Evolutionary conservation across 2,888 invertebrate genomes (phyloP).

Genomic region (Leptura quadrifasciata): DNA sequence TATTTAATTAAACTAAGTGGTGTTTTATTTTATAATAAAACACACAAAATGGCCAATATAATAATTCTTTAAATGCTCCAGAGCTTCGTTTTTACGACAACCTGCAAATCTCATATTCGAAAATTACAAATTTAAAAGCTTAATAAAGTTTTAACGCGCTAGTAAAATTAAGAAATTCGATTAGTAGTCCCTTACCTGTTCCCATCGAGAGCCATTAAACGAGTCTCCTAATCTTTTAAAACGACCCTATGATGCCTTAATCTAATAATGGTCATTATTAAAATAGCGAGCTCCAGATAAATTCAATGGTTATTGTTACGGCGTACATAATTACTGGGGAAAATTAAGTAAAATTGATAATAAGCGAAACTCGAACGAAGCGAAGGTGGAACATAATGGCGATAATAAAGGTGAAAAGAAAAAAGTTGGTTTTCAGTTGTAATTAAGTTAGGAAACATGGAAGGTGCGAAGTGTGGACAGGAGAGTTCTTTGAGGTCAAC

Average conservation of each 20-base stretch:
- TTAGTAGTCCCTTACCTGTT: slow-evolving; percentile 66
- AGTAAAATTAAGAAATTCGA: slow-evolving; percentile 67
- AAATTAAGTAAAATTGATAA: slow-evolving; percentile 68
- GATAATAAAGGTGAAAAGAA: slow-evolving; percentile 66
- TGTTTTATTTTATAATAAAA: slow-evolving; percentile 27
- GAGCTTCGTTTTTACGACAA: slow-evolving; percentile 44
- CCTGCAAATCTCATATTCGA: slow-evolving; percentile 56
- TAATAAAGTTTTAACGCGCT: slow-evolving; percentile 62
- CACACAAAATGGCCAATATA: neutral
- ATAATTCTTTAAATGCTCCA: slow-evolving; percentile 42
- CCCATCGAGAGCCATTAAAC: slow-evolving; percentile 63
- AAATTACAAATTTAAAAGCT: slow-evolving; percentile 60
- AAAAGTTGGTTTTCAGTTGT: slow-evolving; percentile 59
- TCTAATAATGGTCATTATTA: slow-evolving; percentile 69
- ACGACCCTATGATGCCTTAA: slow-evolving; percentile 66
- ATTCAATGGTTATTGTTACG: slow-evolving; percentile 69
- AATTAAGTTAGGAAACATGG: slow-evolving; percentile 62
- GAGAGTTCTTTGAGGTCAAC: slow-evolving; percentile 66
- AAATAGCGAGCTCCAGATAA: slow-evolving; percentile 65
- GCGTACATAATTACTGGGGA: slow-evolving; percentile 65
- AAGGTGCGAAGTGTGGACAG: slow-evolving; percentile 64
- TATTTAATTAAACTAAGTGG: slow-evolving; percentile 22
- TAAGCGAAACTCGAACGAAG: slow-evolving; percentile 62
- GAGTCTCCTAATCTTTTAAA: slow-evolving; percentile 66
- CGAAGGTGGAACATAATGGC: slow-evolving; percentile 65